Conservation (phyloP, 2,113 vertebrate genomes). For the Hippoglossus stenolepis region DNA sequence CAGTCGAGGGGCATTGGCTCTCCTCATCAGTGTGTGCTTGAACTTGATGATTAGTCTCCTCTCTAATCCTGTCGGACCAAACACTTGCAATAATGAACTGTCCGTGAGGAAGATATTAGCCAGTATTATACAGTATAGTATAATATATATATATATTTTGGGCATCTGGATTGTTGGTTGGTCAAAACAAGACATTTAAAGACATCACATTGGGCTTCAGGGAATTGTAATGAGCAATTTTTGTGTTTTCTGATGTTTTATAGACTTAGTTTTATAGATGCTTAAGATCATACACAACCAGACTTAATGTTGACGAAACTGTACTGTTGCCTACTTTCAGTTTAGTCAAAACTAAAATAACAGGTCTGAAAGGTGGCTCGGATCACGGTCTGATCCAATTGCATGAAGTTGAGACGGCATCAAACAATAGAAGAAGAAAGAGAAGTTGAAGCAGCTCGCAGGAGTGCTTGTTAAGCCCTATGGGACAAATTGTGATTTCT, state of each 20-base stretch:
- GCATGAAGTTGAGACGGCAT: too few relatives aligned
- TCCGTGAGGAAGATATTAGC: not conserved
- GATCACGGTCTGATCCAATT: too few relatives aligned
- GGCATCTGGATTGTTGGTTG: not conserved
- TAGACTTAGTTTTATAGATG: not conserved
- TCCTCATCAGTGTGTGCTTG: conserved; percentile 11
- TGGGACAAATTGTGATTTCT: too few relatives aligned
- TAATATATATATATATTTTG: too few relatives aligned
- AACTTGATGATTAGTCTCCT: conserved; percentile 17
- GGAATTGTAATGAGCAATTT: not conserved
- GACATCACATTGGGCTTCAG: not conserved
- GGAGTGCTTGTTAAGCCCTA: too few relatives aligned
- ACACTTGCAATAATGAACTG: not conserved
- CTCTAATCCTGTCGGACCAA: not conserved
- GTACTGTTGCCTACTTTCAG: too few relatives aligned
- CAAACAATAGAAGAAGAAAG: too few relatives aligned
- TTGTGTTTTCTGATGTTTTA: not conserved
- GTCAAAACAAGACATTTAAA: not conserved
- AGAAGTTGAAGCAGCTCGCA: too few relatives aligned
- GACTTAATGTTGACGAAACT: not conserved
- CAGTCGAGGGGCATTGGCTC: conserved; percentile 26
- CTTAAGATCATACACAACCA: not conserved
- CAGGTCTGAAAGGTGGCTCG: too few relatives aligned
- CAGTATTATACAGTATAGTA: not conserved
- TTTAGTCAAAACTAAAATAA: too few relatives aligned